Conservation (phyloP, 2,888 invertebrate genomes). For the Synanthedon andrenaeformis region DNA sequence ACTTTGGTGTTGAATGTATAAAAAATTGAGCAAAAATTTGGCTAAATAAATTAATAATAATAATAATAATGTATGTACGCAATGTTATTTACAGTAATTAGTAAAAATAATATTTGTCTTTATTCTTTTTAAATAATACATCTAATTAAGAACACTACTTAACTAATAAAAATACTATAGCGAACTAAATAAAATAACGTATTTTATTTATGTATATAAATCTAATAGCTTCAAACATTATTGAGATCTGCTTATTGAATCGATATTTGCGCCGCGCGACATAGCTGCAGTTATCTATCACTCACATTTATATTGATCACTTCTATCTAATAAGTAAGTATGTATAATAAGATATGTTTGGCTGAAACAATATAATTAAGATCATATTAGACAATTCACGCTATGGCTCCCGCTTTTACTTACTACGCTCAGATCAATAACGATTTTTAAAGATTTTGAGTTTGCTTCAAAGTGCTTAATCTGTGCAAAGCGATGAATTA, state of each 20-base stretch:
- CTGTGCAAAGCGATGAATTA: too few relatives aligned
- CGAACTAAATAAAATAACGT: not conserved
- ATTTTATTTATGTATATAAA: constrained; percentile 28
- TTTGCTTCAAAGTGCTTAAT: too few relatives aligned
- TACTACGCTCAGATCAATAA: too few relatives aligned
- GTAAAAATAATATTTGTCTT: constrained; percentile 59
- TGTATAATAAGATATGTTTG: too few relatives aligned
- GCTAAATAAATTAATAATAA: constrained; percentile 56
- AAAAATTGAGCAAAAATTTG: constrained; percentile 68
- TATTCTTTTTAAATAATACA: constrained; percentile 36
- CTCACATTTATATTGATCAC: too few relatives aligned
- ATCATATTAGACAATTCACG: too few relatives aligned
- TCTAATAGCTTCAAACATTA: constrained; percentile 66
- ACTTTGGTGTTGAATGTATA: constrained; percentile 68
- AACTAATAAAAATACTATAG: not conserved
- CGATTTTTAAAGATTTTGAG: too few relatives aligned
- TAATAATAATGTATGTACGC: constrained; percentile 18
- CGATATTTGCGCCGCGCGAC: constrained; percentile 1
- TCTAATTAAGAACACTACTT: not conserved
- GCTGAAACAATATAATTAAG: too few relatives aligned
- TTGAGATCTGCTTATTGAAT: constrained; percentile 56
- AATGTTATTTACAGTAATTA: constrained; percentile 49
- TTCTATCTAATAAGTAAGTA: too few relatives aligned
- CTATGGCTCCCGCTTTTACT: too few relatives aligned
- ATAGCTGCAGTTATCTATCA: not conserved